A percentile compares a stretch with the other conserved stretches of the same genome.
Evolutionary conservation across 2,888 invertebrate species (phyloP).

Genomic region (Pachymerium ferrugineum): DNA sequence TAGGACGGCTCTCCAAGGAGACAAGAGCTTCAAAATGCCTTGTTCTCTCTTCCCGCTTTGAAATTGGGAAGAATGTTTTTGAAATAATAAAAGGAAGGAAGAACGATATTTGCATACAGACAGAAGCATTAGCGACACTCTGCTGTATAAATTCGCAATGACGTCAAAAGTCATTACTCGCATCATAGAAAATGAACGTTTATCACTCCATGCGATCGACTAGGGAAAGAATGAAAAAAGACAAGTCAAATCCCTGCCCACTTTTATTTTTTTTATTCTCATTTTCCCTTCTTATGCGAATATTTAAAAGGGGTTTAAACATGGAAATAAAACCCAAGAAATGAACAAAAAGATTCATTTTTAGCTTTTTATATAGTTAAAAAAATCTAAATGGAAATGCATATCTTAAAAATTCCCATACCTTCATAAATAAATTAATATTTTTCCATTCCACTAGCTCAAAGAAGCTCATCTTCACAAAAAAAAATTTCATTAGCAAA

Average conservation of each 20-base stretch:
- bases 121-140: conserved; percentile 3
- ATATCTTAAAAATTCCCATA: no score
- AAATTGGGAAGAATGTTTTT: conserved; percentile 21
- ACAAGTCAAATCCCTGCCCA: not conserved
- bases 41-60: conserved; percentile 11
- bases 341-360: not conserved
- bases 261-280: not conserved
- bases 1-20: conserved; percentile 2
- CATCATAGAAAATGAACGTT: conserved; percentile 4
- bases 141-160: conserved; percentile 24
- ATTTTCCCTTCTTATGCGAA: not conserved
- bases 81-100: conserved; percentile 23
- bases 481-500: no score
- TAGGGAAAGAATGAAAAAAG: not conserved
- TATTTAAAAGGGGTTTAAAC: not conserved
- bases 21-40: not conserved
- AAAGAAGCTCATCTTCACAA: no score
- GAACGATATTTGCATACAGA: conserved; percentile 20
- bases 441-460: no score
- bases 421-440: no score
- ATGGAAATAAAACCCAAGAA: not conserved
- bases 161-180: conserved; percentile 6
- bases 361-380: not conserved
- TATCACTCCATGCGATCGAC: conserved; percentile 14
- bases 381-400: no score